Conservation (phyloP, 2,888 invertebrate species). For the Eupithecia inturbata region DNA sequence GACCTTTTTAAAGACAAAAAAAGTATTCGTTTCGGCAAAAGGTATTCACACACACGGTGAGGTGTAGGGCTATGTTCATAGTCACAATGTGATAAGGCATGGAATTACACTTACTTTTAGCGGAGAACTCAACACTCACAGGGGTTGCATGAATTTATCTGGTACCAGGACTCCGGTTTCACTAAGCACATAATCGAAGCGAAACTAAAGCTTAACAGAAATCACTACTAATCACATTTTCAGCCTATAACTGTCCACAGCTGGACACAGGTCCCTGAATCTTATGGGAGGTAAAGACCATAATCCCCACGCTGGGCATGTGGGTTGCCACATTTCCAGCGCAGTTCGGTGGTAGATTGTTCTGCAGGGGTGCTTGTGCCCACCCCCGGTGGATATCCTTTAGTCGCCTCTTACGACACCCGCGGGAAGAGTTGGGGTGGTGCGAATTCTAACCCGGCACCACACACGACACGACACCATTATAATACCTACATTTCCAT, state of each 20-base stretch:
- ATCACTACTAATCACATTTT: neutral
- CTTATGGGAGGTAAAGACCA: neutral
- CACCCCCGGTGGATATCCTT: neutral
- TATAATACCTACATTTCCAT: neutral
- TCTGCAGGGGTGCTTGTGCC: no score
- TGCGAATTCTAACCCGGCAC: neutral
- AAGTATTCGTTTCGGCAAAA: neutral
- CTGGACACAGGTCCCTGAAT: neutral
- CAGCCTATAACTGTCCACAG: neutral
- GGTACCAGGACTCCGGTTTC: neutral
- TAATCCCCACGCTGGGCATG: neutral
- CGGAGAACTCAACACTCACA: neutral
- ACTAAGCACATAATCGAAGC: neutral
- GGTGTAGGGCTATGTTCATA: neutral
- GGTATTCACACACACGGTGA: slow-evolving; percentile 1
- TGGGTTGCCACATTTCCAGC: no score
- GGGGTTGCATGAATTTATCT: neutral
- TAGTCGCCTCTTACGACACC: neutral
- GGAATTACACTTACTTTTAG: neutral
- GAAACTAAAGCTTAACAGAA: neutral
- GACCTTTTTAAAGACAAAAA: neutral
- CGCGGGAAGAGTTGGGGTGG: neutral
- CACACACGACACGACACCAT: neutral
- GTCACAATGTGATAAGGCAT: neutral
- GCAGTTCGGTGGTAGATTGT: no score